These are phyloP conservation scores for Cryptotis parvus DNA, from an alignment of 2,113 vertebrate species.

Conservation along the genomic window DNA sequence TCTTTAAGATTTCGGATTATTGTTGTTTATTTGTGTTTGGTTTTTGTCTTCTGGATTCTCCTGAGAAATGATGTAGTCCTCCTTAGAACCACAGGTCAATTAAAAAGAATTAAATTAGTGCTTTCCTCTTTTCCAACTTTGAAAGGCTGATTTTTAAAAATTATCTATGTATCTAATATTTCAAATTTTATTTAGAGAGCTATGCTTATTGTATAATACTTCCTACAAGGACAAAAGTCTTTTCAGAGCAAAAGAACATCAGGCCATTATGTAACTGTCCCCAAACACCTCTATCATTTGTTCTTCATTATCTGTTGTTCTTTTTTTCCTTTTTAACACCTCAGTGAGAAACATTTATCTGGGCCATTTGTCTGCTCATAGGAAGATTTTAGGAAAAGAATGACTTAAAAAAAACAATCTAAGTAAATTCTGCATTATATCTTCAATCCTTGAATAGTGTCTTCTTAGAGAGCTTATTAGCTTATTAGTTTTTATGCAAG, in stretches of 20 bases:
- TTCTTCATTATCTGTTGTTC: slow-evolving; percentile 48
- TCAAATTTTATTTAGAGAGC: slow-evolving; percentile 37
- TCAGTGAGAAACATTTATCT: slow-evolving; percentile 63
- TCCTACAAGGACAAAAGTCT: slow-evolving; percentile 20
- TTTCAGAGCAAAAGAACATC: slow-evolving; percentile 26
- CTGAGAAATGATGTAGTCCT: neutral
- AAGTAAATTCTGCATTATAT: slow-evolving; percentile 59
- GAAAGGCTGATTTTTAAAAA: neutral
- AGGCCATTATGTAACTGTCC: neutral
- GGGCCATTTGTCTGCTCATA: slow-evolving; percentile 30
- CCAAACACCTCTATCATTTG: neutral
- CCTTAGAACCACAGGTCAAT: neutral
- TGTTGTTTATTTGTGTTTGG: too few species aligned
- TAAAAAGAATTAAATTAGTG: slow-evolving; percentile 30
- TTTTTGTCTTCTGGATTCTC: neutral
- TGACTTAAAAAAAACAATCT: neutral
- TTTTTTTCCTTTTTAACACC: slow-evolving; percentile 35
- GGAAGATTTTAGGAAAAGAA: slow-evolving; percentile 46
- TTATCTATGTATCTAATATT: slow-evolving; percentile 25
- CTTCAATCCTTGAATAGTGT: slow-evolving; percentile 57
- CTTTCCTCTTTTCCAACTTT: neutral
- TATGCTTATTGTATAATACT: slow-evolving; percentile 14
- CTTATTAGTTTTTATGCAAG: slow-evolving; percentile 75
- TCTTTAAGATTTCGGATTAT: too few species aligned
- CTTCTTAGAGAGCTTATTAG: slow-evolving; percentile 75